Conservation (phyloP, 2,113 vertebrate species). For the Mesitornis unicolor region DNA sequence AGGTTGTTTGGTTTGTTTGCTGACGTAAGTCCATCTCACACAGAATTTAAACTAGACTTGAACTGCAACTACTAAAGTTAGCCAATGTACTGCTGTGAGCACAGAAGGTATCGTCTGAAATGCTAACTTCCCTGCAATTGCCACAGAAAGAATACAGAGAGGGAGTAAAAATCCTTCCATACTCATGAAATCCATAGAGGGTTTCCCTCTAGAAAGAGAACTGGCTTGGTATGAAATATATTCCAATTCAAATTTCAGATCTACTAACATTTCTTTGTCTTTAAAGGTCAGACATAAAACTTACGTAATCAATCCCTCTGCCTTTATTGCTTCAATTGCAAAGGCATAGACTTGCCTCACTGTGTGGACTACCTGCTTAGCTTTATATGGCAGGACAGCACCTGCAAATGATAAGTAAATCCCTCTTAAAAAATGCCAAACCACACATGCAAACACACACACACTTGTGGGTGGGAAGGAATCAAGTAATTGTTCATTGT, state of each 20-base stretch:
- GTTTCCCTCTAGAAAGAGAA: not conserved
- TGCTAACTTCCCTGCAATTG: not conserved
- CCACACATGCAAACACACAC: not conserved
- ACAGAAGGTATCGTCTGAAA: not conserved
- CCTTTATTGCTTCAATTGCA: not conserved
- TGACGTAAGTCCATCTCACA: not conserved
- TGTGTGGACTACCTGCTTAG: not conserved
- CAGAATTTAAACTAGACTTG: not conserved
- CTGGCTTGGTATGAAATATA: not conserved
- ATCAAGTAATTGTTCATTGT: conserved; percentile 24
- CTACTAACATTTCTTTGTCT: not conserved
- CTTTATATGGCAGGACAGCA: not conserved
- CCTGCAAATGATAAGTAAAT: not conserved
- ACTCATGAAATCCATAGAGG: accelerated
- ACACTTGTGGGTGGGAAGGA: not conserved
- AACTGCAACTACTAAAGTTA: not conserved
- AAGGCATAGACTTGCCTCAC: not conserved
- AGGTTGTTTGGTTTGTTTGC: not conserved
- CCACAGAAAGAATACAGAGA: not conserved
- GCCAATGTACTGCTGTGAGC: not conserved
- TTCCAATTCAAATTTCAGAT: not conserved
- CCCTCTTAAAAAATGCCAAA: not conserved
- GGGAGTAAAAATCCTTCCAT: not conserved
- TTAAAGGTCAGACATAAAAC: not conserved
- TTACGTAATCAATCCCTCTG: not conserved